Base-by-base conservation (phyloP, 2,113 vertebrate species). In the Pontoporia blainvillei region DNA sequence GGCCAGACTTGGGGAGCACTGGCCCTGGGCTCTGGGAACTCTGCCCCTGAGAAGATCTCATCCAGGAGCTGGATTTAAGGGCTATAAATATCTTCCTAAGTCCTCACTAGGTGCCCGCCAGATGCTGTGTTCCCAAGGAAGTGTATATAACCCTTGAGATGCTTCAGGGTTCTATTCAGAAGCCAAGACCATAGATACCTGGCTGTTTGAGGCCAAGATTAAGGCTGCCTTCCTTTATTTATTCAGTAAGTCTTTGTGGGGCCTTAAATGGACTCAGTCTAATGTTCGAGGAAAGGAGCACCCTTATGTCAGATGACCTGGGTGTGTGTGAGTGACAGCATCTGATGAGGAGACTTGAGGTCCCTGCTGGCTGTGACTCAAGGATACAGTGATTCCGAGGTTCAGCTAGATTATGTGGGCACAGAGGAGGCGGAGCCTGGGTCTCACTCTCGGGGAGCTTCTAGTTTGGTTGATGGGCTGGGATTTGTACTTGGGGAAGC, bases 11-110 rank as follows among this genome's bases (percentile, higher is more conserved):
- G 75, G 66, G 67, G 52, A 93, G 69, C 25, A 69, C 21, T 83
- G 72, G 64, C 79, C 62, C 54, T 31, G 27, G 79, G 57, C 73
- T 96, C 90, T 44, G 31, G 34, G 67, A 78, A 66, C 41, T 64
- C 75, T 2, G 1, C 25, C 46, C 31, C 49, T 52, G 39, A 81
- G 94, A 81, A 83, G 23, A 67, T 87, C 72, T 94, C 66, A 71
- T 57, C 57, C 15, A 82, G 91, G 67, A 96, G 90, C 96, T 96
- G 91, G 94, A 96, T 97, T 97, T 96, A 97, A 89, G 78, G 52
- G 31, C 93, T 97, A 96, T 94, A 95, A 95, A 96, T 98, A 97
- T 8, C 86, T 95, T 81, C 72, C 92, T 97, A 97, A 97, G 83
- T 82, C 96, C 49, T 96, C 25, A 36, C 23, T 75, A 91, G 95